Percentiles rank a stretch among this genome's conserved stretches.
phyloP scores from a whole-genome alignment of 64 coral and sea anemone genomes.

The Pocillopora verrucosa region DNA sequence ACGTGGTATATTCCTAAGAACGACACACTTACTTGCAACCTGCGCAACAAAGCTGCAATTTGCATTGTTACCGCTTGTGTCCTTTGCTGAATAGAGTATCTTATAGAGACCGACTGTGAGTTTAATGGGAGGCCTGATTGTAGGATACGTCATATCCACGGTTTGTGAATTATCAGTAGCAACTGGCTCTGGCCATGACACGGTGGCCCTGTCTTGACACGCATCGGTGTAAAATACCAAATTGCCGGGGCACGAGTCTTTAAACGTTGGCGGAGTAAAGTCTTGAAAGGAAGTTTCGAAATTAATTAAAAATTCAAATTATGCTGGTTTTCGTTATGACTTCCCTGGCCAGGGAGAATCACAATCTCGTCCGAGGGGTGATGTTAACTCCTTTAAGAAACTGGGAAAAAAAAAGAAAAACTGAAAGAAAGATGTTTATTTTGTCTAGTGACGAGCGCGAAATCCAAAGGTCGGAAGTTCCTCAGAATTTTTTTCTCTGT shows the following conservation, averaged over 20 bases:
- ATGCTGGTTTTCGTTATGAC: too few relatives aligned
- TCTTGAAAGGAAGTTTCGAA: not conserved
- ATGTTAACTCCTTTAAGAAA: too few relatives aligned
- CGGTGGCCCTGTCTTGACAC: not conserved
- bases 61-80: not conserved
- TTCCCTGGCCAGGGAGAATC: too few relatives aligned
- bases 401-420: too few relatives aligned
- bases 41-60: conserved; percentile 26
- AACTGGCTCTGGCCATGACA: conserved; percentile 9
- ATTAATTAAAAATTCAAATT: not conserved
- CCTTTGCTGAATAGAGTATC: not conserved
- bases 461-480: too few relatives aligned
- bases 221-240: not conserved
- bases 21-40: conserved; percentile 11
- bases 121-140: not conserved
- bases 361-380: too few relatives aligned
- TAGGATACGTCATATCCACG: not conserved
- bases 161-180: conserved; percentile 5
- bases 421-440: too few relatives aligned
- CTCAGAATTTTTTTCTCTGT: too few relatives aligned
- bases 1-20: not conserved
- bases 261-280: conserved; percentile 12
- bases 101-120: conserved; percentile 8
- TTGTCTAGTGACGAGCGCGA: too few relatives aligned
- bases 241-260: not conserved